phyloP scores from a whole-genome alignment of 2,888 invertebrate species.

The Icerya purchasi region DNA sequence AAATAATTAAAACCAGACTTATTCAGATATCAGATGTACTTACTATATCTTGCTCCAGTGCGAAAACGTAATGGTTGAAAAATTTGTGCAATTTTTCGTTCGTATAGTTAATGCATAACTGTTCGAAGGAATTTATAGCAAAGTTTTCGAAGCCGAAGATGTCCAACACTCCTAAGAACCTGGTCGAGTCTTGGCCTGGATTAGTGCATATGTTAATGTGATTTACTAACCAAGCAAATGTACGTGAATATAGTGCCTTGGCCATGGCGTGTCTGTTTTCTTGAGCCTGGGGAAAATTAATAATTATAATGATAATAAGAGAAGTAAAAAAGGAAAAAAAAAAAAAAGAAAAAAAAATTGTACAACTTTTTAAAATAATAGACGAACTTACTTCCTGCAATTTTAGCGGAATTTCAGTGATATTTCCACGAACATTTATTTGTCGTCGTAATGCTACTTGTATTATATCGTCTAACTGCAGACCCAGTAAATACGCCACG shows the following conservation, averaged over 20 bases:
- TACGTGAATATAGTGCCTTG: constrained; percentile 68
- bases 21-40: no score
- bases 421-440: constrained; percentile 79
- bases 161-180: constrained; percentile 70
- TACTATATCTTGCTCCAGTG: constrained; percentile 79
- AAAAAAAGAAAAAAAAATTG: neutral
- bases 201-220: constrained; percentile 82
- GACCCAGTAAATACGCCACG: constrained; percentile 48
- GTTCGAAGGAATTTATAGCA: constrained; percentile 71
- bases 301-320: constrained; percentile 16
- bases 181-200: constrained; percentile 56
- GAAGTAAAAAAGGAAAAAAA: neutral
- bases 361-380: neutral
- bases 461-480: constrained; percentile 48
- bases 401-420: constrained; percentile 75
- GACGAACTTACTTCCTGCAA: constrained; percentile 46
- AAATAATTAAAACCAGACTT: no score
- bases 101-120: constrained; percentile 81
- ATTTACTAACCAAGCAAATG: constrained; percentile 78
- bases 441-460: constrained; percentile 56
- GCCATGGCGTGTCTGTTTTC: constrained; percentile 88
- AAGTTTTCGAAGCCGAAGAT: constrained; percentile 92
- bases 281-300: constrained; percentile 50
- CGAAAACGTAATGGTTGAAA: constrained; percentile 91
- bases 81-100: constrained; percentile 88